Evolutionary conservation across 1,140 invertebrate genomes (phyloP), one percentile per base, ranked within the genome.

Genomic region (Ridgeia piscesae): DNA sequence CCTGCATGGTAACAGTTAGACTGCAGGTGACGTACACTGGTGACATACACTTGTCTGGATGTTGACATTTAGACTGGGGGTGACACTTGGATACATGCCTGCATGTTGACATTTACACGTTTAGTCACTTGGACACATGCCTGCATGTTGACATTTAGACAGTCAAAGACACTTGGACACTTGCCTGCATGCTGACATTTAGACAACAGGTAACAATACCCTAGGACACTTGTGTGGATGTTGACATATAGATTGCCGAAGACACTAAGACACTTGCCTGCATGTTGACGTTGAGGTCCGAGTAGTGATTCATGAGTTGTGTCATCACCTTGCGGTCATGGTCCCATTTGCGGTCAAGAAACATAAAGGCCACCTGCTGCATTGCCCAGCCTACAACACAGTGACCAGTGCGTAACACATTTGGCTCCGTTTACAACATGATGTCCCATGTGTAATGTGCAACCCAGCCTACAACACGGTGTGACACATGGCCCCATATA

Each of bases 291-390:
- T 96, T 95, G 14, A 98, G 95, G 92, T 94, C 93, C 48, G 97
- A 96, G 93, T 98, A 97, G 95, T 98, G 98, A 94, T 98, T 97
- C 27, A 98, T 95, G 48, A 97, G 97, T 92, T 97, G 96, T 21
- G 96, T 96, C 88, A 99, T 95, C 89, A 97, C 97, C 0, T 96
- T 94, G 95, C 97, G 97, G 94, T 99, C 98, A 92, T 97, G 96
- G 92, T 97, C 97, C 98, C 98, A 99, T 92, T 97, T 97, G 92
- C 98, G 96, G 91, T 97, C 97, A 93, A 99, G 97, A 95, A 98
- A 98, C 58, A 98, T 96, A 95, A 98, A 98, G 92, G 97, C 97
- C 93, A 97, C 97, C 95, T 98, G 96, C 95, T 98, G 98, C 98
- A 98, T 98, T 93, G 98, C 97, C 98, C 98, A 98, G 35, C 98